Evolutionary conservation across 2,113 vertebrate genomes (phyloP).

Genomic region (Chrysemys picta): DNA sequence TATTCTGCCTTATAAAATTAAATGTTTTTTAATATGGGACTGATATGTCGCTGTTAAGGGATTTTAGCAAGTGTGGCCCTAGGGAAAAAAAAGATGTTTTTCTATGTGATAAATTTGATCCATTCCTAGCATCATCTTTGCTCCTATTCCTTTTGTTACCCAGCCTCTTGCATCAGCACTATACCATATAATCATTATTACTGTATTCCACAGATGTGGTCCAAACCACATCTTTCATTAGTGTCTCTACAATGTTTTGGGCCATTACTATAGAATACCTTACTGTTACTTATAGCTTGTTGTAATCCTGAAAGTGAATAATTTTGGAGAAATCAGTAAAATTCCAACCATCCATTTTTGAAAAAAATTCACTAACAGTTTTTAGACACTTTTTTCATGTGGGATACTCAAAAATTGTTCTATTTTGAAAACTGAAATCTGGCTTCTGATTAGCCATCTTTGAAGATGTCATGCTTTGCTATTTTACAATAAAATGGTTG

Average conservation of each 20-base stretch:
- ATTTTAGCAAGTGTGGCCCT: neutral
- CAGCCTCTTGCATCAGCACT: neutral
- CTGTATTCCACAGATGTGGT: neutral
- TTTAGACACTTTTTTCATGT: constrained; percentile 18
- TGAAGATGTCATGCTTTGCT: neutral
- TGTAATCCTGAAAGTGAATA: no score
- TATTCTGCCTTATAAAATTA: neutral
- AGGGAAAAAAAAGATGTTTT: neutral
- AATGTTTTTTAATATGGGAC: neutral
- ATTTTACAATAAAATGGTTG: constrained; percentile 8
- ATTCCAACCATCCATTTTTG: neutral
- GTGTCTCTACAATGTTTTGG: neutral
- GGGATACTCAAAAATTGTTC: neutral
- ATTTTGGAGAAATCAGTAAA: no score
- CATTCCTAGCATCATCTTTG: neutral
- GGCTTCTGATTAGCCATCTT: neutral
- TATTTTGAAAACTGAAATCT: neutral
- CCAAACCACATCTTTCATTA: neutral
- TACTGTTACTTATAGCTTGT: neutral
- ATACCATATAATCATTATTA: neutral
- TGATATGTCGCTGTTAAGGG: neutral
- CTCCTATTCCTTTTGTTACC: neutral
- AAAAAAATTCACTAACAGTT: neutral
- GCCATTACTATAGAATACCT: neutral
- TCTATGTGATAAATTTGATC: neutral